These are phyloP conservation scores for Cenopis cana DNA, from an alignment of 2,888 invertebrate species.

Conservation along the genomic window DNA sequence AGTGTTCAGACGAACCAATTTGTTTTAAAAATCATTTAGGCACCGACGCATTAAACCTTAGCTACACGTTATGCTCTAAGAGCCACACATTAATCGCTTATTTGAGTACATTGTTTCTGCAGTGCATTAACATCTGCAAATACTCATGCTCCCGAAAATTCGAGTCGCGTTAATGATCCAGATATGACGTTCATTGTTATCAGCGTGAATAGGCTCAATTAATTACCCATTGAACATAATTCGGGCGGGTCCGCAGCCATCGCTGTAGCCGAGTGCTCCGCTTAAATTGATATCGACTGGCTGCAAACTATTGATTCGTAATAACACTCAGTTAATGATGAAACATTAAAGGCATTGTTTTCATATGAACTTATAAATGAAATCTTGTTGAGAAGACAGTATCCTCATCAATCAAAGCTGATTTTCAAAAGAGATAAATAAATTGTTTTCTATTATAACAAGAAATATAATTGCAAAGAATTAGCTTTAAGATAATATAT, in stretches of 20 bases:
- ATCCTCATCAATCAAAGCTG: not conserved
- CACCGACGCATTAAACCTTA: not conserved
- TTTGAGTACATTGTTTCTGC: constrained; percentile 26
- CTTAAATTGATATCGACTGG: constrained; percentile 65
- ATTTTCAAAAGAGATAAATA: not conserved
- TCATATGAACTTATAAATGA: not conserved
- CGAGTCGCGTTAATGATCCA: constrained; percentile 67
- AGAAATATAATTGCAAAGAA: constrained; percentile 23
- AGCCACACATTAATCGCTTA: not conserved
- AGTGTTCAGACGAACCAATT: not conserved
- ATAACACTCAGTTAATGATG: constrained; percentile 38
- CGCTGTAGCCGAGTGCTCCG: constrained; percentile 67
- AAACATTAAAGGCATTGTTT: constrained; percentile 4
- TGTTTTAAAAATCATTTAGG: not conserved
- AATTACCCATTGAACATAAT: constrained; percentile 84
- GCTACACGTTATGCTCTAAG: too few species aligned
- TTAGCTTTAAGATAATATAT: constrained; percentile 62
- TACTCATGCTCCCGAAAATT: constrained; percentile 29
- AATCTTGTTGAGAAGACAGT: not conserved
- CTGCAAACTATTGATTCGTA: constrained; percentile 52
- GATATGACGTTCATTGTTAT: constrained; percentile 74
- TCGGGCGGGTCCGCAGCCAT: constrained; percentile 74
- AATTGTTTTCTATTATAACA: not conserved
- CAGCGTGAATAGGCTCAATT: constrained; percentile 76
- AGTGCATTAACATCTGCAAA: constrained; percentile 20